These are phyloP conservation scores for Lepus oiostolus DNA, from an alignment of 2,797 vertebrate genomes.

Conservation along the genomic window DNA sequence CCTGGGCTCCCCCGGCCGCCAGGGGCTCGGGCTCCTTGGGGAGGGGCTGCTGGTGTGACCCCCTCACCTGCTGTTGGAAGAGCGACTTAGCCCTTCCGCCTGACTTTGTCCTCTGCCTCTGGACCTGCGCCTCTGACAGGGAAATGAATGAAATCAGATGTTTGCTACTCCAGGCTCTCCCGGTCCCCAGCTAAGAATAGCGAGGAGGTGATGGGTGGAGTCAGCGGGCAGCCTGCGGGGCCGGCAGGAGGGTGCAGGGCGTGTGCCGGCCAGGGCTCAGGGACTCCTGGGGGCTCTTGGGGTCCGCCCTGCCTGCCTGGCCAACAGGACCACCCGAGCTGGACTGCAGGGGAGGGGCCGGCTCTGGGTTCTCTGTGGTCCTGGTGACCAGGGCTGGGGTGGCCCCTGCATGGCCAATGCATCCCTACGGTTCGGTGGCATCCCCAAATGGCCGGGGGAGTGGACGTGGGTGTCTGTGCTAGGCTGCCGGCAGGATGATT, in stretches of 20 bases:
- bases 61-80: not conserved
- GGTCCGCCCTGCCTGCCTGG: not conserved
- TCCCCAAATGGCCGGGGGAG: not conserved
- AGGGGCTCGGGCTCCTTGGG: not conserved
- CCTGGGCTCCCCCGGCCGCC: not conserved
- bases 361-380: not conserved
- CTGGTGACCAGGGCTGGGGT: not conserved
- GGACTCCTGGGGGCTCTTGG: not conserved
- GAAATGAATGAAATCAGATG: conserved; percentile 64
- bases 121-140: not conserved
- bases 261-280: not conserved
- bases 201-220: conserved; percentile 22
- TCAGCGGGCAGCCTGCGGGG: not conserved
- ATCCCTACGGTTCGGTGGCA: not conserved
- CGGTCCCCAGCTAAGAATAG: conserved; percentile 64
- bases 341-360: not conserved
- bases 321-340: rapidly evolving
- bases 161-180: not conserved
- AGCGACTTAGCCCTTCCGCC: rapidly evolving
- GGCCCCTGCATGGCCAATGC: rapidly evolving
- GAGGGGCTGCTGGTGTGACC: not conserved
- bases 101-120: not conserved
- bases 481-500: not conserved
- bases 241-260: not conserved
- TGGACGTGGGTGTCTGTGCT: rapidly evolving